A percentile compares a stretch with the other conserved stretches of the same genome.
Evolutionary conservation across 2,888 invertebrate genomes (phyloP).

Genomic region (Eudemis profundana): DNA sequence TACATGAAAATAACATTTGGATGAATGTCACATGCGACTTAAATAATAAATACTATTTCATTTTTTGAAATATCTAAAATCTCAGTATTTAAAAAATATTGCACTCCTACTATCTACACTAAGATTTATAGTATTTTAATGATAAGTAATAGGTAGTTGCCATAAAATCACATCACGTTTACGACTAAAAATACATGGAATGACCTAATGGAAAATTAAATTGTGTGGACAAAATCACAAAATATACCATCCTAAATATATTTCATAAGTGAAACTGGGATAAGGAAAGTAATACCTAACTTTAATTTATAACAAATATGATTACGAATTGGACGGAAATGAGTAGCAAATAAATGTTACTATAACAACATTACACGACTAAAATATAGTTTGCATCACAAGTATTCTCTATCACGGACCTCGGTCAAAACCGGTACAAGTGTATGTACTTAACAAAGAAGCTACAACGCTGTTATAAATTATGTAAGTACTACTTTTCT

Average conservation of each 20-base stretch:
- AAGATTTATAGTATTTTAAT: not conserved
- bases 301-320: no score
- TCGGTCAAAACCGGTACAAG: no score
- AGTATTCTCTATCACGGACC: no score
- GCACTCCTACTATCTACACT: not conserved
- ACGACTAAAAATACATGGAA: constrained; percentile 5
- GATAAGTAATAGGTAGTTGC: constrained; percentile 9
- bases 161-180: constrained; percentile 1
- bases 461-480: no score
- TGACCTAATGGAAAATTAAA: not conserved
- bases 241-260: not conserved
- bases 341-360: no score
- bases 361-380: not conserved
- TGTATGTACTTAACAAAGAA: no score
- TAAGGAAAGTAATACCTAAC: no score
- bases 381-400: no score
- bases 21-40: not conserved
- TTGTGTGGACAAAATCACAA: constrained; percentile 11
- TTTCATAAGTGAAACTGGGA: no score
- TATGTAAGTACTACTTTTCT: no score
- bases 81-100: constrained; percentile 6
- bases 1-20: not conserved
- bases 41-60: not conserved
- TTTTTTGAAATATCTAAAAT: no score
- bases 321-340: no score